These are phyloP conservation scores for Spea multiplicata DNA, from an alignment of 2,113 vertebrate species.

Conservation along the genomic window DNA sequence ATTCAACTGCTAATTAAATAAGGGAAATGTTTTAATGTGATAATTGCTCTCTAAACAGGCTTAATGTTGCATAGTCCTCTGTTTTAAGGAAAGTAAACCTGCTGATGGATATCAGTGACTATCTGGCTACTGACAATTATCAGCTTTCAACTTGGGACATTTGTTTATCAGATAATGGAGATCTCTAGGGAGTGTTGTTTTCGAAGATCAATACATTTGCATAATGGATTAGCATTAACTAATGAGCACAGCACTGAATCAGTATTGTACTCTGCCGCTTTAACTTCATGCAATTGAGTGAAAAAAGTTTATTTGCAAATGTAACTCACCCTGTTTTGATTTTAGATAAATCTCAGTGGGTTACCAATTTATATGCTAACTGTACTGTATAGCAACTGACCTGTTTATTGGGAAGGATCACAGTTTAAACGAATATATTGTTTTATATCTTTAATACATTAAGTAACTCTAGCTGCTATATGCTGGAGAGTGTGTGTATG, in stretches of 20 bases:
- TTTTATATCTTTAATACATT: too few relatives aligned
- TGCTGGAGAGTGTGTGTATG: too few relatives aligned
- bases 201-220: slow-evolving; percentile 35
- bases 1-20: neutral
- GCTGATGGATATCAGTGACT: slow-evolving; percentile 10
- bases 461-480: too few relatives aligned
- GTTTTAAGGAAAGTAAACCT: slow-evolving; percentile 10
- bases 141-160: neutral
- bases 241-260: slow-evolving; percentile 28
- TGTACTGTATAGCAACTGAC: slow-evolving; percentile 4
- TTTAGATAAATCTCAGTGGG: slow-evolving; percentile 37
- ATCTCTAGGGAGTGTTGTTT: slow-evolving; percentile 11
- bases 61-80: neutral
- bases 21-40: neutral
- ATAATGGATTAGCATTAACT: slow-evolving; percentile 36
- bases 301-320: slow-evolving; percentile 34
- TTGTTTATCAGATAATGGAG: slow-evolving; percentile 10
- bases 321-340: slow-evolving; percentile 27
- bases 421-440: too few relatives aligned
- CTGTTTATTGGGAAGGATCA: too few relatives aligned
- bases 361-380: slow-evolving; percentile 41
- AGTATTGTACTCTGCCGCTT: slow-evolving; percentile 14
- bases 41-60: neutral
- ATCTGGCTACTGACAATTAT: slow-evolving; percentile 16
- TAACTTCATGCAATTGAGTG: neutral